These are phyloP conservation scores for Drosophila burlai DNA, from an alignment of 1,140 invertebrate species.

Conservation along the genomic window DNA sequence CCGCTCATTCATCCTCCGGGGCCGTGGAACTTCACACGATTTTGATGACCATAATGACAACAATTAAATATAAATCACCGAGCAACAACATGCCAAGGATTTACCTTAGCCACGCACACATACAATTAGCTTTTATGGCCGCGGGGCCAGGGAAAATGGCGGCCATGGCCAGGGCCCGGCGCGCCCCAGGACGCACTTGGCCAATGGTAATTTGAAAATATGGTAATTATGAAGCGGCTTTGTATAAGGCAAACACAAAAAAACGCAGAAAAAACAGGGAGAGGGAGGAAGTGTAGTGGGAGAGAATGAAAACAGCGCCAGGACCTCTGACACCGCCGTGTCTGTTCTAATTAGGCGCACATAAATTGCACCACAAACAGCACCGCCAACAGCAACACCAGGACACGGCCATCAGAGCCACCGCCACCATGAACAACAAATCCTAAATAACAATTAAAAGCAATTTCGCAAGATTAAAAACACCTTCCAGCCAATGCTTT, in stretches of 20 bases:
- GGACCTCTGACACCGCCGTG: conserved; percentile 61
- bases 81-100: conserved; percentile 61
- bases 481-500: conserved; percentile 76
- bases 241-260: conserved; percentile 38
- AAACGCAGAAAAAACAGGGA: conserved; percentile 3
- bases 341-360: conserved; percentile 78
- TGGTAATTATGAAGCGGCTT: conserved; percentile 78
- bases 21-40: conserved; percentile 49
- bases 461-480: conserved; percentile 83
- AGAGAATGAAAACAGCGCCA: conserved; percentile 14
- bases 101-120: conserved; percentile 61
- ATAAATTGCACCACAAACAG: conserved; percentile 67
- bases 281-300: too few relatives aligned
- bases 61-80: conserved; percentile 83
- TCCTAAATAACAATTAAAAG: conserved; percentile 84
- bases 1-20: conserved; percentile 3
- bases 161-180: conserved; percentile 42
- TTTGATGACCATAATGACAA: conserved; percentile 82
- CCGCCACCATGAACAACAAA: conserved; percentile 51
- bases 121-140: conserved; percentile 83
- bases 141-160: conserved; percentile 52
- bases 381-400: conserved; percentile 13
- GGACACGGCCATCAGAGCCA: conserved; percentile 21
- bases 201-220: conserved; percentile 82
- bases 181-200: conserved; percentile 53